A percentile compares a stretch with the other conserved stretches of the same genome.
These are phyloP conservation scores for Pangasius sanitwongsei DNA, from an alignment of 2,797 vertebrate genomes.

Conservation along the genomic window DNA sequence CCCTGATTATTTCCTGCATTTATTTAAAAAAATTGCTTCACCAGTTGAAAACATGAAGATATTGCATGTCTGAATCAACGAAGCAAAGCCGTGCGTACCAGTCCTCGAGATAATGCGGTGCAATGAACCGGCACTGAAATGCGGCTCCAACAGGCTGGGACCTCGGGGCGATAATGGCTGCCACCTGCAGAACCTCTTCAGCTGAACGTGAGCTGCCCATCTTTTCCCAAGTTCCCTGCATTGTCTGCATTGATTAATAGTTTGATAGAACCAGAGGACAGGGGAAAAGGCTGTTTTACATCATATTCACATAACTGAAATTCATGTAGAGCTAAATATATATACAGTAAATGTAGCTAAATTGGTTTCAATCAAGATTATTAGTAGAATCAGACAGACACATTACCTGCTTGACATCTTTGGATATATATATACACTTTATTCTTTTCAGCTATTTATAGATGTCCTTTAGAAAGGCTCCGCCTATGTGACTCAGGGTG, in stretches of 20 bases:
- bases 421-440: background rate
- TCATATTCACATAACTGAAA: background rate
- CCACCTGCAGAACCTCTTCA: background rate
- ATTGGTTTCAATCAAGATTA: background rate
- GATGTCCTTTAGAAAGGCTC: constrained; percentile 43
- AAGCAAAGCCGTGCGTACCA: background rate
- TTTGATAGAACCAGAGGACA: background rate
- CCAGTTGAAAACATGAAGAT: background rate
- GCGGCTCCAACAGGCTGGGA: background rate
- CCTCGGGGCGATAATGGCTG: background rate
- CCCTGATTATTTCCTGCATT: background rate
- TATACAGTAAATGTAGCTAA: background rate
- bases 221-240: background rate
- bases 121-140: background rate
- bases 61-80: background rate
- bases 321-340: no score
- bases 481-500: constrained; percentile 22
- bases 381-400: background rate
- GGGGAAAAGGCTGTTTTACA: background rate
- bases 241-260: background rate
- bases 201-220: background rate
- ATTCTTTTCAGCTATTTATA: constrained; percentile 35
- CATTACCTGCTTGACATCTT: background rate
- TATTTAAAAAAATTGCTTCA: background rate
- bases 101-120: background rate